Conservation (phyloP, 2,797 vertebrate species). For the Chaunax sp. region DNA sequence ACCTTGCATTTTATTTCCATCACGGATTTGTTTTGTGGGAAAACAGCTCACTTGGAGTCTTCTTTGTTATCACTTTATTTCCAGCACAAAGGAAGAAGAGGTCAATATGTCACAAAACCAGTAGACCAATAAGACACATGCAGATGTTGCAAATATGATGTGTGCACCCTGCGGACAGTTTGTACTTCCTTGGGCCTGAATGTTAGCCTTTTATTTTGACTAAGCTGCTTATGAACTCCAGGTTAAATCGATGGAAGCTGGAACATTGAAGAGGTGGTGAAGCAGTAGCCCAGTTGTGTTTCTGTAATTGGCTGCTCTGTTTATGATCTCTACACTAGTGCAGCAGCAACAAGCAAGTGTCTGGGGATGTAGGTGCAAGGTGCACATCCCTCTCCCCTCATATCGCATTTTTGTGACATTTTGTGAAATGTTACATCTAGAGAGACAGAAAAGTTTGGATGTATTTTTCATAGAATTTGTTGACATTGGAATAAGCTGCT, state of each 20-base stretch:
- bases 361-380: conserved; percentile 12
- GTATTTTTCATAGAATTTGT: background rate
- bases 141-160: conserved; percentile 3
- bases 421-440: no score
- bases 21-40: conserved; percentile 15
- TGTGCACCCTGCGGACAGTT: background rate
- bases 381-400: conserved; percentile 20
- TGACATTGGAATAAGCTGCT: background rate
- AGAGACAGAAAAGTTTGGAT: background rate
- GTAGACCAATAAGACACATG: background rate
- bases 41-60: conserved; percentile 10
- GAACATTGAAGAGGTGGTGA: conserved; percentile 1
- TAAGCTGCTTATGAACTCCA: background rate
- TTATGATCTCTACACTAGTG: conserved; percentile 27
- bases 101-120: conserved; percentile 24
- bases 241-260: conserved; percentile 19
- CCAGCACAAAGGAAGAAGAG: conserved; percentile 4
- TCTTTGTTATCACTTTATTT: conserved; percentile 25
- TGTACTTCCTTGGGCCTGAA: background rate
- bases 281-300: conserved; percentile 19
- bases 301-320: conserved; percentile 52
- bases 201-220: background rate
- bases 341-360: conserved; percentile 16
- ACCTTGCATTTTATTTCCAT: conserved; percentile 9
- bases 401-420: no score